Base-by-base conservation (phyloP, 1,140 invertebrate species). In the Lucilia cuprina region DNA sequence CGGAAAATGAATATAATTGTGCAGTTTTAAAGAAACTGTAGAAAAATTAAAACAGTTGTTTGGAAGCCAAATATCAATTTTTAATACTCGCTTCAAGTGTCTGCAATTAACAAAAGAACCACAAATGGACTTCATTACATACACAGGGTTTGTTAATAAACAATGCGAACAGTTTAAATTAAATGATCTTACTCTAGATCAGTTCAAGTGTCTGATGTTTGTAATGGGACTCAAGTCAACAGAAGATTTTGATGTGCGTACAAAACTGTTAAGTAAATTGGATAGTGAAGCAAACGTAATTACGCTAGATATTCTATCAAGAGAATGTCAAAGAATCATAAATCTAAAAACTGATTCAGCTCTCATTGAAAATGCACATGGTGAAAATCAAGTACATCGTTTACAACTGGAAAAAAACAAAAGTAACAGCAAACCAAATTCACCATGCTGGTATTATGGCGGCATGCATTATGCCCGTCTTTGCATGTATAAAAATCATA, bases 201-300 rank as follows among this genome's bases (percentile, higher is more conserved):
- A 83, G 35, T 85, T 85, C 41, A 83, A 85, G 83, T 85, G 84
- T 34, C 50, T 85, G 34, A 83, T 85, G 5, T 83, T 78, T 35
- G 30, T 83, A 10, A 65, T 74, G 82, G 84, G 84, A n/a, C 25
- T 85, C 2, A 83, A 83, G 25, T 34, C 74, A 25, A 49, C 55
- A 14, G 5, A 5, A 49, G 80, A 84, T 19, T 74, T 30, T 13
- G 84, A 84, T 5, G 21, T 84, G 12, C 35, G 82, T 25, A 84
- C 84, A 12, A 21, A 41, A 75, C 50, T 84, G 41, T 21, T 84
- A 9, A 49, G 19, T 13, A 84, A 82, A 82, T 50, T 82, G 17
- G 70, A 84, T 14, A 75, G 34, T 13, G 80, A 84, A 25, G 80
- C 34, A 14, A 17, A 55, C 12, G 49, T 47, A 19, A 34, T 83